phyloP scores from a whole-genome alignment of 2,888 invertebrate species.

The Diachrysia chrysitis region DNA sequence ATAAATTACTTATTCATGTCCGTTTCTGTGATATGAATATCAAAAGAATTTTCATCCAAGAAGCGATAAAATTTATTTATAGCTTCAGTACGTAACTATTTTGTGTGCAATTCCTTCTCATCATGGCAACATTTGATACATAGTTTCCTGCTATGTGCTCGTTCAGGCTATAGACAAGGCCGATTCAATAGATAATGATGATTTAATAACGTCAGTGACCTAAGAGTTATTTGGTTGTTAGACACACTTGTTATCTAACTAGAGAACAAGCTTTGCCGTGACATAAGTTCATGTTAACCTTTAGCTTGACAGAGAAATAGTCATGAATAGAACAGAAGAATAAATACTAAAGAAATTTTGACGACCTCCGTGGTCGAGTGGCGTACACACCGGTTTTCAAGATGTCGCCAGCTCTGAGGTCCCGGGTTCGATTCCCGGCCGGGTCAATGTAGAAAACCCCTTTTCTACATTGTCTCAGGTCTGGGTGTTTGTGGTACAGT shows the following conservation, averaged over 20 bases:
- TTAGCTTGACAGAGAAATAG: background rate
- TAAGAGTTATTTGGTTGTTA: slow-evolving; percentile 1
- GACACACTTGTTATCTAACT: too few species aligned
- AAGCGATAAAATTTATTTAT: background rate
- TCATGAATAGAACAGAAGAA: too few species aligned
- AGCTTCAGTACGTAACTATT: background rate
- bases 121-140: slow-evolving; percentile 10
- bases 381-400: too few species aligned
- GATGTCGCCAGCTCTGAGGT: too few species aligned
- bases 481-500: too few species aligned
- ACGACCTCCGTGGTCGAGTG: too few species aligned
- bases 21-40: background rate
- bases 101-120: background rate
- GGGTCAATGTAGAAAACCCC: too few species aligned
- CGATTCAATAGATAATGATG: slow-evolving; percentile 29
- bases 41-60: background rate
- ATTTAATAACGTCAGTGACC: slow-evolving; percentile 20
- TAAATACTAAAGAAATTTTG: too few species aligned
- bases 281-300: background rate
- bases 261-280: too few species aligned
- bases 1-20: background rate
- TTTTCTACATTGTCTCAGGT: too few species aligned
- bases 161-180: slow-evolving; percentile 27
- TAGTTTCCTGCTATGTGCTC: slow-evolving; percentile 24
- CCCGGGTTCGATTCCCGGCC: too few species aligned